Base-by-base conservation (phyloP, 2,797 vertebrate species). In the Bradypodion pumilum region DNA sequence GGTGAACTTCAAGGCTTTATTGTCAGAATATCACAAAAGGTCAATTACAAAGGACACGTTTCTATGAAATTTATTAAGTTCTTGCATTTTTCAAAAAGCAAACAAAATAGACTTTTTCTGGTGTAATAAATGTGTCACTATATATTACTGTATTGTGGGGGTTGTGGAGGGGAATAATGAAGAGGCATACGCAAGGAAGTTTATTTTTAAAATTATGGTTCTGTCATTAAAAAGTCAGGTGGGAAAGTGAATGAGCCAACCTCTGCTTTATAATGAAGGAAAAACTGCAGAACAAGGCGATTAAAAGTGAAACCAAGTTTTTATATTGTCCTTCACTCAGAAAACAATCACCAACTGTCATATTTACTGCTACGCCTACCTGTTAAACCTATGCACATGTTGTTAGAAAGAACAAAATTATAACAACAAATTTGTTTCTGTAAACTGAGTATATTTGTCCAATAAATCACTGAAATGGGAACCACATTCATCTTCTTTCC, bases 401-500 rank as follows among this genome's bases (percentile, higher is more conserved):
- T 83, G 75, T 87, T 94, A 86, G 8, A 65, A 29, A 86, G 8
- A 65, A 29, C 69, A 89, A 93, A 93, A 94, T 94, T 91, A 91
- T 90, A 92, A 87, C 87, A 82, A 44, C 60, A 86, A 83, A 94
- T 94, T 92, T 91, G 40, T 65, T 86, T 84, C 59, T 84, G 56
- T 81, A 93, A 91, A 91, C 75, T 84, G 66, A 5, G 10, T 79
- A 90, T 66, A 63, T 73, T 80, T 83, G 88, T 88, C 75, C 83
- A 90, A 91, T 91, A 93, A 92, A 93, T 94, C 91, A 92, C 81
- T 85, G 86, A 2, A 40, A 86, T 2, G 89, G 35, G 13, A 37
- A 83, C 10, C 73, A 74, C 88, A 87, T 85, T 93, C 91, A 91
- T 94, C 92, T 94, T 63, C 70, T 90, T 85, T 87, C 84, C 84